Evolutionary conservation across 2,797 vertebrate genomes (phyloP), one percentile per base, ranked within the genome.

Genomic region (Columba guinea): DNA sequence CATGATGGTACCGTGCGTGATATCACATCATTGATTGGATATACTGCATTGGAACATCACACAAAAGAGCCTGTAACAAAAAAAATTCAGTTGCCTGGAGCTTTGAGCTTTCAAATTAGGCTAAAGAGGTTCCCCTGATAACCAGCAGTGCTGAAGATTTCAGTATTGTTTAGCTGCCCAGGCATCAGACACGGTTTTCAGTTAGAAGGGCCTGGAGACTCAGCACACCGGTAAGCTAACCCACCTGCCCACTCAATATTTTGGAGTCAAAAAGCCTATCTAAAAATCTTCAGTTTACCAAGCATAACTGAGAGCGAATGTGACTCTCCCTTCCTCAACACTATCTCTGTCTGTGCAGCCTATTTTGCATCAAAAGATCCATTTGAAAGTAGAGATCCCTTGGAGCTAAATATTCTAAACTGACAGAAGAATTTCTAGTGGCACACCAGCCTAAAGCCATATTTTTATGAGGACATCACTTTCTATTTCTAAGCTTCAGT

Each of bases 391-490:
- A 89, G 94, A 98, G 97, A 98, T 97, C 97, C 98, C 98, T 98
- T 96, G 83, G 84, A 98, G 98, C 98, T 85, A 98, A 97, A 98
- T 98, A 97, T 98, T 98, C 98, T 98, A 97, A 98, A 98, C 97
- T 98, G 98, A 98, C 98, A 98, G 98, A 97, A 98, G 98, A 98
- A 98, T 98, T 98, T 98, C 97, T 98, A 98, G 98, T 98, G 96
- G 98, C 98, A 97, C 96, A 97, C 93, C 97, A 96, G 98, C 98
- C 98, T 97, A 70, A 84, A 98, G 98, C 97, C 96, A 97, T 97
- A 98, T 98, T 98, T 98, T 98, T 98, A 98, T 98, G 98, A 98
- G 98, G 98, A 98, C 98, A 98, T 98, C 98, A 98, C 98, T 98
- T 98, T 98, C 98, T 98, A 98, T 98, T 98, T 98, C 98, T 96